These are phyloP conservation scores for Enteromius trimaculatus DNA, from an alignment of 2,797 vertebrate species.

Conservation along the genomic window DNA sequence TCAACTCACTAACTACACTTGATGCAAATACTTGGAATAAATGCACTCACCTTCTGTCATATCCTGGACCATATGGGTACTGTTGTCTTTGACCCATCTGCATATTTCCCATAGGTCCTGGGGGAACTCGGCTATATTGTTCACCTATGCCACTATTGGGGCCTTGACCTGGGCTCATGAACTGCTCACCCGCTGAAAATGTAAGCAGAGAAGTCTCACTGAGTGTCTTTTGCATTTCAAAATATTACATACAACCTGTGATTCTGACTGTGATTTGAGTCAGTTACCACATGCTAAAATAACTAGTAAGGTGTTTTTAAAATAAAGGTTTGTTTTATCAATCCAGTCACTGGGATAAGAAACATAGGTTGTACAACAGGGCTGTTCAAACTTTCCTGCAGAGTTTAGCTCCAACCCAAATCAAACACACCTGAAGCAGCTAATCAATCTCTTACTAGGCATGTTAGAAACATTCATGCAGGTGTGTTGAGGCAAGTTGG, in stretches of 20 bases:
- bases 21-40: neutral
- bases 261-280: neutral
- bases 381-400: too few species aligned
- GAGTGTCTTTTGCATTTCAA: neutral
- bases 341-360: neutral
- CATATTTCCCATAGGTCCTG: conserved; percentile 87
- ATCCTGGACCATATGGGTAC: conserved; percentile 90
- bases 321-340: neutral
- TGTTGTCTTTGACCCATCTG: conserved; percentile 93
- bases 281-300: neutral
- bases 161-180: conserved; percentile 91
- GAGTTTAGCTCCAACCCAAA: too few species aligned
- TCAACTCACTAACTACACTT: neutral
- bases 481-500: too few species aligned
- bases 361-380: neutral
- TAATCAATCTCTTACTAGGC: too few species aligned
- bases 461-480: too few species aligned
- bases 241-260: neutral
- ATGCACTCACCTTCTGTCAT: conserved; percentile 87
- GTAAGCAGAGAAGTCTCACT: neutral
- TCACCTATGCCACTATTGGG: conserved; percentile 92
- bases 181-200: conserved; percentile 86
- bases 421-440: too few species aligned
- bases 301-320: neutral
- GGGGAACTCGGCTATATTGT: conserved; percentile 90